A percentile compares a stretch with the other conserved stretches of the same genome.
These are phyloP conservation scores for Acrocephalus scirpaceus DNA, from an alignment of 2,797 vertebrate species.

Conservation along the genomic window DNA sequence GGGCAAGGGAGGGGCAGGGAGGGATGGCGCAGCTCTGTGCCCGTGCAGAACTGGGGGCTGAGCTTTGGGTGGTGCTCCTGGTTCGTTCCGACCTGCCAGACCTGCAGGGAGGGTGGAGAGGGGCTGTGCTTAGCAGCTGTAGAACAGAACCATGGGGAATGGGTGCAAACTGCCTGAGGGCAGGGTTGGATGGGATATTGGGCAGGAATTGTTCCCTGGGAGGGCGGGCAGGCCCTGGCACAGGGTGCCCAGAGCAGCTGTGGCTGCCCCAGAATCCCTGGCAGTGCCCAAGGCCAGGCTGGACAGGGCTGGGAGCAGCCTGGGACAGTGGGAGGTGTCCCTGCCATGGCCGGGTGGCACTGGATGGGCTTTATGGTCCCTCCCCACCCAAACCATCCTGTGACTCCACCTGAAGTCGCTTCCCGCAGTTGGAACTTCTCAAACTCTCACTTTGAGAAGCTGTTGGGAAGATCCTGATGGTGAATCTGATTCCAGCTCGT, in stretches of 20 bases:
- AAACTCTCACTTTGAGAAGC: no score
- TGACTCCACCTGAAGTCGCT: accelerated
- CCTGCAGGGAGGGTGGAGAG: neutral
- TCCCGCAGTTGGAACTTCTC: neutral
- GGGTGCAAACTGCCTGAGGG: neutral
- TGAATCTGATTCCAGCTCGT: accelerated
- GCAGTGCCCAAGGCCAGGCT: accelerated
- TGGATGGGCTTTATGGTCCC: neutral
- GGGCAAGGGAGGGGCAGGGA: neutral
- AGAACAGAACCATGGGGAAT: neutral
- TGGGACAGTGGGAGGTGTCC: neutral
- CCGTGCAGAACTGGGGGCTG: accelerated
- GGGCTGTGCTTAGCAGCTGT: neutral
- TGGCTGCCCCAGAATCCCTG: neutral
- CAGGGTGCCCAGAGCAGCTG: neutral
- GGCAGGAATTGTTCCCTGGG: accelerated
- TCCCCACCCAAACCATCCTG: neutral
- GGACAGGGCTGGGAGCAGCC: accelerated
- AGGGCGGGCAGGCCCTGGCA: neutral
- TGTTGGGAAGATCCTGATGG: neutral
- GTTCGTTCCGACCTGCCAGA: accelerated
- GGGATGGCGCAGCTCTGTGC: neutral
- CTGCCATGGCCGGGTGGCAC: neutral
- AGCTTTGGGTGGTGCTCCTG: accelerated
- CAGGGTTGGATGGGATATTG: accelerated